Percentiles rank a stretch among this genome's conserved stretches.
These are phyloP conservation scores for Spinus olivaceus DNA, from an alignment of 2,797 vertebrate species.

Conservation along the genomic window DNA sequence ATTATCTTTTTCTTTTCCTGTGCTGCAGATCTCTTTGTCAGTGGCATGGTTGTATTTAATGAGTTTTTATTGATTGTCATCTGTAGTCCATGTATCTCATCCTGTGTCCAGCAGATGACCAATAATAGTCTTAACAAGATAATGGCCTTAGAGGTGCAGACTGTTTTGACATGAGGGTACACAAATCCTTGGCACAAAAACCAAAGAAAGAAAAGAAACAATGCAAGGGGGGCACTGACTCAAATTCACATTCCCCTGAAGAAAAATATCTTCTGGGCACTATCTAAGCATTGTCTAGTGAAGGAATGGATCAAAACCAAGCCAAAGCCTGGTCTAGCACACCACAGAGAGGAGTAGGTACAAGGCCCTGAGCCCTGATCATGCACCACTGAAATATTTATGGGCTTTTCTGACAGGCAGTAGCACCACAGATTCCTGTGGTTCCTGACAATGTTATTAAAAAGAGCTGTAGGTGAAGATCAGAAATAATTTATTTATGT, in stretches of 20 bases:
- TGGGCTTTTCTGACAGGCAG: neutral
- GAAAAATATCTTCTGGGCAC: neutral
- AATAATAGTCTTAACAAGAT: neutral
- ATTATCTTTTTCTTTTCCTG: neutral
- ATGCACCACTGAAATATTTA: neutral
- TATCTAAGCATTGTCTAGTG: too few relatives aligned
- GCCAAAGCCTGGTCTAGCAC: neutral
- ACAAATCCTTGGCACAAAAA: accelerated
- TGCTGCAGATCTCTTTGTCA: neutral
- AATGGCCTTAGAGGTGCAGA: neutral
- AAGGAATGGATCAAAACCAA: neutral
- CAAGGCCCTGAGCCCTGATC: neutral
- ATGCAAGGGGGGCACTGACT: neutral
- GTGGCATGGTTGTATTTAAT: neutral
- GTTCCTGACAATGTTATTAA: neutral
- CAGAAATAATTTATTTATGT: neutral
- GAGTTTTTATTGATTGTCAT: neutral
- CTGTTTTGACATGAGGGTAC: neutral
- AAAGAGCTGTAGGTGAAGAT: neutral
- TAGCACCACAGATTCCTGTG: neutral
- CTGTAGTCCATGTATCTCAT: neutral
- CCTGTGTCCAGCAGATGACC: neutral
- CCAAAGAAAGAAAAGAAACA: neutral
- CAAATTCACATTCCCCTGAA: neutral
- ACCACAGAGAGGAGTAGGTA: accelerated